A percentile compares a stretch with the other conserved stretches of the same genome.
Conservation (phyloP, 2,113 vertebrate species). For the Ptychochromis oligacanthus region DNA sequence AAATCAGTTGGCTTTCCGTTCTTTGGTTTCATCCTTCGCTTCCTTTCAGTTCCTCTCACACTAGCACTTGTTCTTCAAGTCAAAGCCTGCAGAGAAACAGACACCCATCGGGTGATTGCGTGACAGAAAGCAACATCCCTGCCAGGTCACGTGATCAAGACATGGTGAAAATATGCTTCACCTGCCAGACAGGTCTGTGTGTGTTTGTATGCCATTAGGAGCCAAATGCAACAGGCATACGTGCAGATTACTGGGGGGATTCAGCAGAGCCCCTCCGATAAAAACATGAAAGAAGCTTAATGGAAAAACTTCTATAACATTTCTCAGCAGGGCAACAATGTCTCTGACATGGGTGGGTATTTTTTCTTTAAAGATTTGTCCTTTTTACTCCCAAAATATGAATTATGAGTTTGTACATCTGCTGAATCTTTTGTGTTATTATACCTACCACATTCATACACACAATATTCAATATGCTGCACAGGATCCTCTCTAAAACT, state of each 20-base stretch:
- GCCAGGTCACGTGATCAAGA: slow-evolving; percentile 40
- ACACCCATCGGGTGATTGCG: slow-evolving; percentile 9
- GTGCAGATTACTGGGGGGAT: neutral
- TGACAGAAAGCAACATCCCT: slow-evolving; percentile 34
- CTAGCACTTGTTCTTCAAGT: slow-evolving; percentile 28
- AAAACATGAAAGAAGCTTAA: neutral
- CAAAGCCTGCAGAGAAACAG: slow-evolving; percentile 25
- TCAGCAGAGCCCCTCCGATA: accelerated
- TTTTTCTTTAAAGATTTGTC: neutral
- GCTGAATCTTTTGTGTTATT: neutral
- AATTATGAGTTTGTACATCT: neutral
- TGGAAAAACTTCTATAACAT: neutral
- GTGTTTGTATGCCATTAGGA: neutral
- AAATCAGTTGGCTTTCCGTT: neutral
- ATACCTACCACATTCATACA: neutral
- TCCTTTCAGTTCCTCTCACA: neutral
- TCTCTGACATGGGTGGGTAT: neutral
- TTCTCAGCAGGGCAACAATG: neutral
- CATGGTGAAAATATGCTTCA: slow-evolving; percentile 33
- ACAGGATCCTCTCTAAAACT: neutral
- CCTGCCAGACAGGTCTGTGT: slow-evolving; percentile 35
- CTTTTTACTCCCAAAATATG: neutral
- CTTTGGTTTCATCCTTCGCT: neutral
- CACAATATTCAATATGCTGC: neutral
- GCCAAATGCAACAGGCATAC: neutral